Evolutionary conservation across 2,113 vertebrate species (phyloP).

Genomic region (Calyptommatus sinebrachiatus): DNA sequence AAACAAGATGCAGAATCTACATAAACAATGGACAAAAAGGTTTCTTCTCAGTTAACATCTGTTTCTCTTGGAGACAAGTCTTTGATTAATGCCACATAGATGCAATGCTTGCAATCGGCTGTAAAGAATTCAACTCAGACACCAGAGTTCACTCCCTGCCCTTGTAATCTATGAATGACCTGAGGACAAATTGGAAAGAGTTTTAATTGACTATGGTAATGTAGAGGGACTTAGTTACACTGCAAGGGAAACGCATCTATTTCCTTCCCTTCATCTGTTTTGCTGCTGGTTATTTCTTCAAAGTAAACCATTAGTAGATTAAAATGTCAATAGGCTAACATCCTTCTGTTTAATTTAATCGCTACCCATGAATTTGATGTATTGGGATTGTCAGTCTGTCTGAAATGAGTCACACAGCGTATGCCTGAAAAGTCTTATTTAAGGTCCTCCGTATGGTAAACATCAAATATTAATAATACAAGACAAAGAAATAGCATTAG

Average conservation of each 20-base stretch:
- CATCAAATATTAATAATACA: slow-evolving; percentile 26
- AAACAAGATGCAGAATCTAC: neutral
- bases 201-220: slow-evolving; percentile 9
- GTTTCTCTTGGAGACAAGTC: neutral
- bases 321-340: slow-evolving; percentile 16
- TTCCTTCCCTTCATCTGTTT: slow-evolving; percentile 6
- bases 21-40: slow-evolving; percentile 39
- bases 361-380: neutral
- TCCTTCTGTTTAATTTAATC: neutral
- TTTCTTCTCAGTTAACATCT: slow-evolving; percentile 18
- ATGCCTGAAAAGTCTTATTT: slow-evolving; percentile 21
- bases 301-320: slow-evolving; percentile 29
- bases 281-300: neutral
- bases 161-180: neutral
- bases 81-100: slow-evolving; percentile 15
- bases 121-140: slow-evolving; percentile 13
- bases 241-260: neutral
- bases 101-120: slow-evolving; percentile 25
- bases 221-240: fast-evolving
- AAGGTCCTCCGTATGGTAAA: slow-evolving; percentile 13
- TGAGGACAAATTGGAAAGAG: neutral
- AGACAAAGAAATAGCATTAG: slow-evolving; percentile 1
- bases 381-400: neutral
- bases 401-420: neutral
- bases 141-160: neutral